phyloP scores from a whole-genome alignment of 1,140 invertebrate species.

The Hesperophylax magnus region DNA sequence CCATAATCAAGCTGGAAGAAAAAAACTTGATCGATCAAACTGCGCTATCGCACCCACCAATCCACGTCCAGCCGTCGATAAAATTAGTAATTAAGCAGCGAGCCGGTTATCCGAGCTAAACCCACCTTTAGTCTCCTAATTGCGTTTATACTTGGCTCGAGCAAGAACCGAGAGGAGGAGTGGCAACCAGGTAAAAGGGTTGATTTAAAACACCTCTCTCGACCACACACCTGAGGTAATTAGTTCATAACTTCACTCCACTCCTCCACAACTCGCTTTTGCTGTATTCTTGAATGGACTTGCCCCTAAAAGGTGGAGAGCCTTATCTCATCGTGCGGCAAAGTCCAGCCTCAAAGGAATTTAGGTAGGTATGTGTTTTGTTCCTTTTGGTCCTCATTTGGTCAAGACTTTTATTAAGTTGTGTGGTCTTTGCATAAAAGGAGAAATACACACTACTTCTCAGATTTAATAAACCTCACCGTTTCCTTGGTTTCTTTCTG shows the following conservation, averaged over 20 bases:
- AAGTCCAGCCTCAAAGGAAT: constrained; percentile 23
- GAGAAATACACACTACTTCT: neutral
- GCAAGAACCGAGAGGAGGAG: neutral
- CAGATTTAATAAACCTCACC: no score
- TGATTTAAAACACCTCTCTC: neutral
- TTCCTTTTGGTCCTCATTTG: neutral
- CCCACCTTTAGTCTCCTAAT: constrained; percentile 37
- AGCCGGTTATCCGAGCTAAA: constrained; percentile 39
- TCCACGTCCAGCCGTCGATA: constrained; percentile 39
- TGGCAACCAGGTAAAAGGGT: constrained; percentile 10
- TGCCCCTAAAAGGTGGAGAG: neutral
- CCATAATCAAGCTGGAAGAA: constrained; percentile 15
- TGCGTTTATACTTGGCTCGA: constrained; percentile 16
- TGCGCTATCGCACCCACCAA: constrained; percentile 33
- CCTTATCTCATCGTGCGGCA: constrained; percentile 1
- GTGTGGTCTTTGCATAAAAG: neutral
- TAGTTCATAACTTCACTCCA: neutral
- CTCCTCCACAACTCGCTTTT: neutral
- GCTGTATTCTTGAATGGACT: neutral
- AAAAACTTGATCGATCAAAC: constrained; percentile 41
- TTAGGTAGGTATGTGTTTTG: neutral
- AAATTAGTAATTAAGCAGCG: constrained; percentile 39
- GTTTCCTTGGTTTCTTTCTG: neutral
- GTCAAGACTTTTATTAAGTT: neutral
- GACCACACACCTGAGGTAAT: no score